phyloP scores from a whole-genome alignment of 2,797 vertebrate genomes.

The Notamacropus eugenii region DNA sequence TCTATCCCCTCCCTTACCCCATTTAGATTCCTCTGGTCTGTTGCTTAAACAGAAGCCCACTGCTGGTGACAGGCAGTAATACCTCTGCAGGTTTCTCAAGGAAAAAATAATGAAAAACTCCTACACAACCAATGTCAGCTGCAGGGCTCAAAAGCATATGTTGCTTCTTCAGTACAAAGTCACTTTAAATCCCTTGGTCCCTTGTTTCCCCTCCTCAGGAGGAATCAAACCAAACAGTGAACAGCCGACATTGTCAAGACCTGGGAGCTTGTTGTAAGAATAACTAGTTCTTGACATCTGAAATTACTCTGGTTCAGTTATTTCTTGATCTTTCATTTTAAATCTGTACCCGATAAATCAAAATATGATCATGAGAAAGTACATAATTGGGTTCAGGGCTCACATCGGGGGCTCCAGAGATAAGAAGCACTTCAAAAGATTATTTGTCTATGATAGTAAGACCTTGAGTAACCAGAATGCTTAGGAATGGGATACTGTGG shows the following conservation, averaged over 20 bases:
- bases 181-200: slow-evolving; percentile 59
- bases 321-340: slow-evolving; percentile 80
- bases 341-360: slow-evolving; percentile 70
- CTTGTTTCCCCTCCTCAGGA: slow-evolving; percentile 51
- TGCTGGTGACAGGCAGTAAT: slow-evolving; percentile 8
- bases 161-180: slow-evolving; percentile 63
- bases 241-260: slow-evolving; percentile 57
- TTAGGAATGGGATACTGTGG: not conserved
- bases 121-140: not conserved
- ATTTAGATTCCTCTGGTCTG: slow-evolving; percentile 42
- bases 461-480: not conserved
- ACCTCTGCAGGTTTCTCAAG: not conserved
- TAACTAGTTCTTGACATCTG: slow-evolving; percentile 79
- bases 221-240: slow-evolving; percentile 78
- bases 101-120: not conserved
- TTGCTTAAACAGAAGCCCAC: slow-evolving; percentile 47
- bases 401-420: slow-evolving; percentile 65
- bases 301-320: slow-evolving; percentile 78
- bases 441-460: slow-evolving; percentile 23
- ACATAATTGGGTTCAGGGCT: slow-evolving; percentile 74
- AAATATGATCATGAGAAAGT: slow-evolving; percentile 78
- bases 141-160: slow-evolving; percentile 23
- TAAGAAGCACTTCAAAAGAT: slow-evolving; percentile 75
- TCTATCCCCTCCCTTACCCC: not conserved
- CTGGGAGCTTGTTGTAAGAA: slow-evolving; percentile 68